Percentiles rank a stretch among this genome's conserved stretches.
phyloP scores from a whole-genome alignment of 2,888 invertebrate genomes.

The Gryllus longicercus region DNA sequence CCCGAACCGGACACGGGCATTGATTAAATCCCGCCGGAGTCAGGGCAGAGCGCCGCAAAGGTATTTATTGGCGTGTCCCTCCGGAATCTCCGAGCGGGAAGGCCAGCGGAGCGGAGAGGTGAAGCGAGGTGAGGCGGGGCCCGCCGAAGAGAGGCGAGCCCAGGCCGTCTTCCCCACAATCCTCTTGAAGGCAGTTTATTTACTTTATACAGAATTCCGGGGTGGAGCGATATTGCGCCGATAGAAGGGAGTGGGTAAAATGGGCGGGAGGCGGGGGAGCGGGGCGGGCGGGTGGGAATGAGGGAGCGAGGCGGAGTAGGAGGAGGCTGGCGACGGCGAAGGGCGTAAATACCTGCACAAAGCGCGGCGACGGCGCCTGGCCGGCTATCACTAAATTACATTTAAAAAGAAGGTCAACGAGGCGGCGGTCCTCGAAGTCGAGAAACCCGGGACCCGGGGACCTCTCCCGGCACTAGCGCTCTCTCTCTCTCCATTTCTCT shows the following conservation, averaged over 20 bases:
- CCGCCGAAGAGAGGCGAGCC: too few relatives aligned
- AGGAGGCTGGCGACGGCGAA: neutral
- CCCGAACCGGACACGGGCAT: neutral
- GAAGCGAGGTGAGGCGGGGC: too few relatives aligned
- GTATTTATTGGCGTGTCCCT: neutral
- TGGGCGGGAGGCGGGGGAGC: neutral
- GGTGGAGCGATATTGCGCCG: neutral
- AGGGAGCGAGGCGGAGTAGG: neutral
- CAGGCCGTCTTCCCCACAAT: neutral
- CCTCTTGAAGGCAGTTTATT: constrained; percentile 9
- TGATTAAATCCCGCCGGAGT: constrained; percentile 2
- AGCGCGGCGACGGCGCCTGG: neutral
- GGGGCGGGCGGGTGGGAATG: neutral
- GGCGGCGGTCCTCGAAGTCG: neutral
- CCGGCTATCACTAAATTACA: neutral
- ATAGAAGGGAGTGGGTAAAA: neutral
- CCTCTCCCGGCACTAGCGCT: too few relatives aligned
- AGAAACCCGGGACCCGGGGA: neutral
- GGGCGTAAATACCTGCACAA: constrained; percentile 17
- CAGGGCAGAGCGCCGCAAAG: neutral
- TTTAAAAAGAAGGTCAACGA: constrained; percentile 6
- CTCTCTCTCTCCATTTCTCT: too few relatives aligned
- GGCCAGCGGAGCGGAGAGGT: neutral
- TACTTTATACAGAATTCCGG: constrained; percentile 7
- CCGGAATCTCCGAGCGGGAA: neutral